A percentile compares a stretch with the other conserved stretches of the same genome.
Conservation (phyloP, 2,888 invertebrate species). For the Isoperla grammatica region DNA sequence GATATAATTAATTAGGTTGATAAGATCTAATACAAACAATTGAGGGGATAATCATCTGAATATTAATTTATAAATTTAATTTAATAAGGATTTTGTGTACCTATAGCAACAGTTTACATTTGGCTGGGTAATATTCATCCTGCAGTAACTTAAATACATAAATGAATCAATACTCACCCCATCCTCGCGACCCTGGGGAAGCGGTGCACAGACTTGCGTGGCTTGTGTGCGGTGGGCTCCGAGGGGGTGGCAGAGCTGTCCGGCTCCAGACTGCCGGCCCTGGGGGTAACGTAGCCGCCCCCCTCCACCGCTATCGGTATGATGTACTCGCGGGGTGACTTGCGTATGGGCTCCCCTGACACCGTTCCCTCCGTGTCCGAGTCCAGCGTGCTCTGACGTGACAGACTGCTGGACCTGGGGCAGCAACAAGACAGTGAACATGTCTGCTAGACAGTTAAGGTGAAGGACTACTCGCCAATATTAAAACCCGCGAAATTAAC, state of each 20-base stretch:
- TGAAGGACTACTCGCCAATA: slow-evolving; percentile 48
- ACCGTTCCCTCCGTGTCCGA: slow-evolving; percentile 50
- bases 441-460: too few relatives aligned
- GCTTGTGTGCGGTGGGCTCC: not conserved
- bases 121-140: too few relatives aligned
- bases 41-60: too few relatives aligned
- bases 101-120: too few relatives aligned
- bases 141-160: too few relatives aligned
- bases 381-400: slow-evolving; percentile 61
- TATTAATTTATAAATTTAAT: too few relatives aligned
- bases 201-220: not conserved
- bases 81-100: too few relatives aligned
- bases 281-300: slow-evolving; percentile 76
- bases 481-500: too few relatives aligned
- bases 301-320: slow-evolving; percentile 92
- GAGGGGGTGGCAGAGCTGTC: not conserved
- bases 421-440: too few relatives aligned
- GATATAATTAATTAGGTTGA: too few relatives aligned
- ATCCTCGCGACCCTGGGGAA: not conserved
- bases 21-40: too few relatives aligned
- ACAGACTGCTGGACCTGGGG: slow-evolving; percentile 40
- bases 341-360: slow-evolving; percentile 67
- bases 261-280: slow-evolving; percentile 64
- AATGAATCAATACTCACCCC: too few relatives aligned
- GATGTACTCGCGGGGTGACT: slow-evolving; percentile 84